phyloP scores from a whole-genome alignment of 2,888 invertebrate genomes.

The Bedellia somnulentella region DNA sequence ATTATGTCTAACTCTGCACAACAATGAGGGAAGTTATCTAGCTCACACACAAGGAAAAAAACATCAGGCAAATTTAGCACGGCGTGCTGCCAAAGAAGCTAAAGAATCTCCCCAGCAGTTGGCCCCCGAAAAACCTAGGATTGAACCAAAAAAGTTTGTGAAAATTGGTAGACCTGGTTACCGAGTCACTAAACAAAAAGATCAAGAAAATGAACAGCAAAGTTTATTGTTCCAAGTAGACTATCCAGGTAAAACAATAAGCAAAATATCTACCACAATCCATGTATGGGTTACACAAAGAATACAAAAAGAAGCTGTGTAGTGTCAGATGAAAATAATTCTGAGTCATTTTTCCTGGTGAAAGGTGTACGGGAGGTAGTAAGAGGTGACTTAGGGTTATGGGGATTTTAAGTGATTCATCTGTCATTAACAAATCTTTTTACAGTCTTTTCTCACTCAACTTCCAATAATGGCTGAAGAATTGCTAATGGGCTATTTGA shows the following conservation, averaged over 20 bases:
- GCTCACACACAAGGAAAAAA: conserved; percentile 99
- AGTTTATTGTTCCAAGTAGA: conserved; percentile 96
- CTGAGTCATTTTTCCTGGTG: too few species aligned
- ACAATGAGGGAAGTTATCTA: conserved; percentile 98
- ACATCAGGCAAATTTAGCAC: conserved; percentile 97
- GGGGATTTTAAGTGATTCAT: too few species aligned
- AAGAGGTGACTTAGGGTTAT: too few species aligned
- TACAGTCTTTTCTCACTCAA: too few species aligned
- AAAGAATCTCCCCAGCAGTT: conserved; percentile 94
- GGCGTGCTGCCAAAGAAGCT: conserved; percentile 97
- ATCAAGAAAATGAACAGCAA: conserved; percentile 93
- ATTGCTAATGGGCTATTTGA: too few species aligned
- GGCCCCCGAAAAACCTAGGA: conserved; percentile 92
- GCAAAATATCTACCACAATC: too few species aligned
- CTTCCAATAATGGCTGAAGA: too few species aligned
- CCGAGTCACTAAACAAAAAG: conserved; percentile 96
- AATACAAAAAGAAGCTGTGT: too few species aligned
- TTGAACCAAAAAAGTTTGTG: conserved; percentile 98
- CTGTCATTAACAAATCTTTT: too few species aligned
- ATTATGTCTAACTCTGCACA: conserved; percentile 95
- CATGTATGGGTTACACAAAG: too few species aligned
- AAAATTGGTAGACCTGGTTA: conserved; percentile 99
- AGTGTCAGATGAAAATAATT: too few species aligned
- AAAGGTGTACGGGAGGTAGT: too few species aligned
- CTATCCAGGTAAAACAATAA: conserved; percentile 69